phyloP scores from a whole-genome alignment of 2,888 invertebrate species.

The Cheilosia vulpina region DNA sequence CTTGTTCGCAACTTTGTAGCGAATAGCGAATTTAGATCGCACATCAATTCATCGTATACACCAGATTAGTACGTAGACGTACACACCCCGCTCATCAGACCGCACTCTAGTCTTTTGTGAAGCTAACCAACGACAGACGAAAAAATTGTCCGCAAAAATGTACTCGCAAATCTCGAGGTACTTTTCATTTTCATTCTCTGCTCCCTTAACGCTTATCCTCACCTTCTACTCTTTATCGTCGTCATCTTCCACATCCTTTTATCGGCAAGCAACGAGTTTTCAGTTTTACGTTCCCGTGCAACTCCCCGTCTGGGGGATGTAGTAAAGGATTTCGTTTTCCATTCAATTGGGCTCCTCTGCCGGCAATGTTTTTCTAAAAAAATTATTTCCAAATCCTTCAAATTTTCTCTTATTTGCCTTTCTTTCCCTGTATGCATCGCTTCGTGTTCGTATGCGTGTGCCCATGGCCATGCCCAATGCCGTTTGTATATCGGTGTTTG shows the following conservation, averaged over 20 bases:
- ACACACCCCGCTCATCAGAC: too few relatives aligned
- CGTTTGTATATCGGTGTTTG: conserved; percentile 21
- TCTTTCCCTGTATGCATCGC: background rate
- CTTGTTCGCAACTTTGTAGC: too few relatives aligned
- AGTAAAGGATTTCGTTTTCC: conserved; percentile 23
- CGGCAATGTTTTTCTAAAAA: conserved; percentile 13
- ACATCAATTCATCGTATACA: too few relatives aligned
- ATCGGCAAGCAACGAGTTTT: background rate
- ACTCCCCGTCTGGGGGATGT: background rate
- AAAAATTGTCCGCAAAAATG: background rate
- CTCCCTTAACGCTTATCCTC: background rate
- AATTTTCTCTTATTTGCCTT: conserved; percentile 18
- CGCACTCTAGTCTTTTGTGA: too few relatives aligned
- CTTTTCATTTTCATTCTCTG: background rate
- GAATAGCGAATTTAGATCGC: too few relatives aligned
- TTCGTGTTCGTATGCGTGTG: background rate
- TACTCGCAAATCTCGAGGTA: conserved; percentile 11
- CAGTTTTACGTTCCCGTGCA: background rate
- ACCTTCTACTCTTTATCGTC: background rate
- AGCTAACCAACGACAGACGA: background rate
- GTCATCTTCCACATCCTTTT: background rate
- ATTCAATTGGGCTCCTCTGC: conserved; percentile 19
- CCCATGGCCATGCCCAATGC: background rate
- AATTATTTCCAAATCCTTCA: conserved; percentile 36
- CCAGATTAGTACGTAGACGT: too few relatives aligned